Evolutionary conservation across 2,888 invertebrate species (phyloP), one percentile per base, ranked within the genome.

Genomic region (Adelognathus sp.): DNA sequence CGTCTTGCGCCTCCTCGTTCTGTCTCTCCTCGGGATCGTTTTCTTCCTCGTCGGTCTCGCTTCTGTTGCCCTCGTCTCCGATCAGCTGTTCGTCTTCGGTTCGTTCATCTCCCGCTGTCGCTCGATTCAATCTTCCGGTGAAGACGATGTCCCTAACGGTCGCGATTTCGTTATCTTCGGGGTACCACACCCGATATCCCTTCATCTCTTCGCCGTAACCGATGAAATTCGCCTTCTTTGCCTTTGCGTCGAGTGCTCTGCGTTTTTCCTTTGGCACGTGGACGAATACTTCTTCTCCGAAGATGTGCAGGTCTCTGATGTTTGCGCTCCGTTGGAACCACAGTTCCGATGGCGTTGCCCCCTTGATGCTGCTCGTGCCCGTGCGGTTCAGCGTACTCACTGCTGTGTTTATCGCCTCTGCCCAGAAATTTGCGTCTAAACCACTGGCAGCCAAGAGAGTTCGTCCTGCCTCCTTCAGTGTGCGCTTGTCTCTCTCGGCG

Each of bases 251-350:
- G 11, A 36, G 16, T 44, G 52, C 44, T 58, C 16, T 0, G 6
- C 60, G 14, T 50, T 69, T 74, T 44, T 56, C 66, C 39, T 77
- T 76, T 11, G 80, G 81, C 1, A 80, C 58, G 41, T 82, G 82
- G 0, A 33, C 14, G 31, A 56, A 73, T n/a, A 80, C 63, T 54
- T 73, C 70, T 39, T 44, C 79, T 11, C 72, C 80, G 41, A 82
- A 82, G 9, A 61, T 60, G 21, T 50, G 70, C 4, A 80, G 24
- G 2, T 27, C 46, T 0, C 3, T 9, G 2, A 74, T 6, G 6
- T 74, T 9, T 1, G 67, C 29, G 24, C 75, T 75, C 29, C 16
- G 24, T 6, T 44, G 6, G 3, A 41, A 24, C 76, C 77, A 80
- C 3, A 80, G 16, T 31, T 74, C 52, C 7, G 9, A 14, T 2